phyloP scores from a whole-genome alignment of 2,888 invertebrate genomes.

The Lasioglossum marginatum region DNA sequence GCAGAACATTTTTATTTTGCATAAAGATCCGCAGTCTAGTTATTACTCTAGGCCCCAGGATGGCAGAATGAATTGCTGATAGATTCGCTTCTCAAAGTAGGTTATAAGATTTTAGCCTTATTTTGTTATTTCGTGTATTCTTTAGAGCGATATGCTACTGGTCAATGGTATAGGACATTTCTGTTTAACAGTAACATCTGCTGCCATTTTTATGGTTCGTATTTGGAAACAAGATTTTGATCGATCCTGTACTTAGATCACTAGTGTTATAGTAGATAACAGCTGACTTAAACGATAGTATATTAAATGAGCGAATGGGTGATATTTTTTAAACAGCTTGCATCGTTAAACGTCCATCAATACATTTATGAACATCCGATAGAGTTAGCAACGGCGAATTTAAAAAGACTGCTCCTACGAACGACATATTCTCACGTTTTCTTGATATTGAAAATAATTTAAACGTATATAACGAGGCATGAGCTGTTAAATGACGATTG shows the following conservation, averaged over 20 bases:
- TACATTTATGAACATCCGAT: background rate
- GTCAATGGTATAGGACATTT: background rate
- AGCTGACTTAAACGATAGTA: background rate
- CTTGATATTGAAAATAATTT: conserved; percentile 26
- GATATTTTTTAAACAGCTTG: conserved; percentile 29
- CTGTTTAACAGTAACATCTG: background rate
- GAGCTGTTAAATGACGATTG: conserved; percentile 64
- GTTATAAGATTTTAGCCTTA: background rate
- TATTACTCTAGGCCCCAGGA: background rate
- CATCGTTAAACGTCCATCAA: conserved; percentile 10
- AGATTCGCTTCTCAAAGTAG: background rate
- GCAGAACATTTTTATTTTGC: no score
- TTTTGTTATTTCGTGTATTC: background rate
- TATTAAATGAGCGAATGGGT: conserved; percentile 23
- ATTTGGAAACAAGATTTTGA: background rate
- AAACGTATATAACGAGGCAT: conserved; percentile 11
- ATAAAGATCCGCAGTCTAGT: no score
- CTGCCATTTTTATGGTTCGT: background rate
- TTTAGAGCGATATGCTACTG: background rate
- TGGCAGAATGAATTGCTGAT: conserved; percentile 9
- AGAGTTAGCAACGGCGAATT: conserved; percentile 29
- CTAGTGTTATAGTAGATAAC: background rate
- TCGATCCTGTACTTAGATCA: background rate
- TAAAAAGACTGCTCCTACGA: conserved; percentile 53
- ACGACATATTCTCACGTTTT: conserved; percentile 5